Percentiles rank a stretch among this genome's conserved stretches.
These are phyloP conservation scores for Nylanderia fulva DNA, from an alignment of 1,140 invertebrate species.

Conservation along the genomic window DNA sequence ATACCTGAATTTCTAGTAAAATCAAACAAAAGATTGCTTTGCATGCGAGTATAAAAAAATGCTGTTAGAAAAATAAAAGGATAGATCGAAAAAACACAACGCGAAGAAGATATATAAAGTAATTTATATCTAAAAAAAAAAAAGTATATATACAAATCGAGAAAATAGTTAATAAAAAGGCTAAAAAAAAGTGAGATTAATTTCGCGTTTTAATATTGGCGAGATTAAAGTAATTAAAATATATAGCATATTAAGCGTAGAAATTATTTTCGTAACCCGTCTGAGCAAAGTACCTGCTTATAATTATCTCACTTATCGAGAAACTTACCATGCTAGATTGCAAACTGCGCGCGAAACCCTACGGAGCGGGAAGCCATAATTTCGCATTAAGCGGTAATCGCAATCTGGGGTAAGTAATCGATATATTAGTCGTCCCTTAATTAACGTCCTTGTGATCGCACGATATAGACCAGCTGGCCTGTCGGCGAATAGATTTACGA, in stretches of 20 bases:
- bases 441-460: slow-evolving; percentile 78
- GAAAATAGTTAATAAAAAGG: not conserved
- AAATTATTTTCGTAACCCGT: slow-evolving; percentile 43
- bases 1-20: not conserved
- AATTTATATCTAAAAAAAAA: not conserved
- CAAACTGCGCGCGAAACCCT: slow-evolving; percentile 66
- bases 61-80: not conserved
- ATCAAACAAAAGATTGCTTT: not conserved
- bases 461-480: slow-evolving; percentile 74
- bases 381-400: slow-evolving; percentile 76
- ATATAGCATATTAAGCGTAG: slow-evolving; percentile 16
- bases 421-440: slow-evolving; percentile 80
- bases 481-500: slow-evolving; percentile 74
- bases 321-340: slow-evolving; percentile 59
- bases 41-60: not conserved
- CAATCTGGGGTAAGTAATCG: slow-evolving; percentile 78
- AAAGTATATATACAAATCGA: not conserved
- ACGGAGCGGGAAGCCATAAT: slow-evolving; percentile 72
- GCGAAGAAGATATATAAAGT: not conserved
- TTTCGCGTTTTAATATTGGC: not conserved
- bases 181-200: not conserved
- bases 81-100: not conserved
- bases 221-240: slow-evolving; percentile 6
- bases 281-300: slow-evolving; percentile 55
- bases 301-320: slow-evolving; percentile 61